Conservation (phyloP, 92 coral and sea anemone species). For the Pocillopora meandrina region DNA sequence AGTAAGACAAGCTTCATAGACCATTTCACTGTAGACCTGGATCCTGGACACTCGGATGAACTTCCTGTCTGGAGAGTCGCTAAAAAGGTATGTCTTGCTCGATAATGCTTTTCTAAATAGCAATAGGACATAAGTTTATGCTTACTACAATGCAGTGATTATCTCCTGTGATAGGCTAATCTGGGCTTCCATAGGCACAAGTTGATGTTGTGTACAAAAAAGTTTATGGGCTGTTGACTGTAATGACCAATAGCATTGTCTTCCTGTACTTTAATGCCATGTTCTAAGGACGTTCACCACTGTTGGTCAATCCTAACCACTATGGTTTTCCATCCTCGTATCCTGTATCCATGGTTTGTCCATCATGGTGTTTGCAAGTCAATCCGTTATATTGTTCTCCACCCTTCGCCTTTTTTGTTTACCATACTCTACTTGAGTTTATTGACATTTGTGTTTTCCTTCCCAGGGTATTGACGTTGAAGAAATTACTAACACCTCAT, state of each 20-base stretch:
- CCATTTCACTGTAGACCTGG: conserved; percentile 81
- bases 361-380: no score
- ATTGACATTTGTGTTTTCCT: conserved; percentile 10
- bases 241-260: no score
- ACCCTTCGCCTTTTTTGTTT: not conserved
- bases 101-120: not conserved
- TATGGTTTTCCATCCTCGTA: no score
- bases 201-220: no score
- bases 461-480: conserved; percentile 89
- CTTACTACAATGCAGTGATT: no score
- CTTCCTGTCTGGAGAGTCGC: conserved; percentile 87
- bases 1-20: conserved; percentile 83
- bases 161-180: no score
- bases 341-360: no score
- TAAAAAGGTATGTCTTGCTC: conserved; percentile 57
- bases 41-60: conserved; percentile 69
- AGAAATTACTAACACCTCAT: conserved; percentile 68
- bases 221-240: no score
- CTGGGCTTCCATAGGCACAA: not conserved
- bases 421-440: not conserved
- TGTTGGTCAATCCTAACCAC: no score
- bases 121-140: not conserved
- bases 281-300: no score
- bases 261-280: no score
- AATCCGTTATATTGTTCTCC: no score